Percentiles rank a stretch among this genome's conserved stretches.
Evolutionary conservation across 2,797 vertebrate species (phyloP).

Genomic region (Taenioides sp.): DNA sequence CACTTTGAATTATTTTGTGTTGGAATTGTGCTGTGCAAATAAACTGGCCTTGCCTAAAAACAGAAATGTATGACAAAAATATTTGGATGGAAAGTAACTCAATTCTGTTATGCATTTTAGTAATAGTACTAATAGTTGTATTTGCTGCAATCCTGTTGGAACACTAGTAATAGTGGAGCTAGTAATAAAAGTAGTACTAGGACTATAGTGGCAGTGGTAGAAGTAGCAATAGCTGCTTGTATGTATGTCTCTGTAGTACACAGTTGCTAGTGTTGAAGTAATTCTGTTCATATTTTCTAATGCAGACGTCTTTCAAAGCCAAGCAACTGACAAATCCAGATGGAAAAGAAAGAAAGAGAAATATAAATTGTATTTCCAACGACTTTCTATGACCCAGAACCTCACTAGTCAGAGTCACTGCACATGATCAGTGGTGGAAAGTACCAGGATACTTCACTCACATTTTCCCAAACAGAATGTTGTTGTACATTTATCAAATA

Average conservation of each 20-base stretch:
- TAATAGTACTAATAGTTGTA: too few species aligned
- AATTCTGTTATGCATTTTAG: too few species aligned
- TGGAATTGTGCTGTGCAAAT: too few species aligned
- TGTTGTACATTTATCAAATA: neutral
- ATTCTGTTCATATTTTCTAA: neutral
- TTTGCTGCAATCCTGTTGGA: too few species aligned
- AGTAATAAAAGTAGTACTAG: too few species aligned
- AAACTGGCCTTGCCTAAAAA: too few species aligned
- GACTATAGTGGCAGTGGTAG: neutral
- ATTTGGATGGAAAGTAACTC: too few species aligned
- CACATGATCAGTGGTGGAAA: neutral
- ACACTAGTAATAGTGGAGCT: too few species aligned
- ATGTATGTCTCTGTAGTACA: neutral
- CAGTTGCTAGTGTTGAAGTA: neutral
- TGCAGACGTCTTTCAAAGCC: constrained; percentile 21
- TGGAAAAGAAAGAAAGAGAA: neutral
- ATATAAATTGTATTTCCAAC: constrained; percentile 18
- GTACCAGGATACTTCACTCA: neutral
- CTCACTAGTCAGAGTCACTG: neutral
- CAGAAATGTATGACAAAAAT: too few species aligned
- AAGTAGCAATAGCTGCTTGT: neutral
- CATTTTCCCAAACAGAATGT: neutral
- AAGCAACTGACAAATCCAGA: constrained; percentile 38
- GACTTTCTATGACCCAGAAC: constrained; percentile 15
- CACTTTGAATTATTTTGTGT: too few species aligned